Evolutionary conservation across 1,140 invertebrate genomes (phyloP).

Genomic region (Bombus ignitus): DNA sequence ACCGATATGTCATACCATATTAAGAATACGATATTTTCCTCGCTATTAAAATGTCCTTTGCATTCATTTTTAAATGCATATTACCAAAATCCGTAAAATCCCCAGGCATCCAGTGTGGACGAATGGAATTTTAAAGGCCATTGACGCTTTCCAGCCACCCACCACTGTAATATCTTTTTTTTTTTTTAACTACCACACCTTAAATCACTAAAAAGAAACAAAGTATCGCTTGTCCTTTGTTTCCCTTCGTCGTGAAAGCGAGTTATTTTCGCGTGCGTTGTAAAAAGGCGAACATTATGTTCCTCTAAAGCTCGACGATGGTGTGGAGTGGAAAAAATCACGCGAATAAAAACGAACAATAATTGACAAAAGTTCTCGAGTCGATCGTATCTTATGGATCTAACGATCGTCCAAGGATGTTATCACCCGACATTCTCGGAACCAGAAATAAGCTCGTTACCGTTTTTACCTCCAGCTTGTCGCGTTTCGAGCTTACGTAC

Average conservation of each 20-base stretch:
- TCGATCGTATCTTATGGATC: background rate
- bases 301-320: background rate
- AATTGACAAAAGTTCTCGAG: conserved; percentile 6
- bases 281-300: background rate
- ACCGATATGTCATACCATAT: background rate
- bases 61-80: background rate
- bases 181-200: background rate
- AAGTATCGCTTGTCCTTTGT: conserved; percentile 6
- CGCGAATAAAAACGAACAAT: background rate
- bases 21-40: background rate
- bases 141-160: background rate
- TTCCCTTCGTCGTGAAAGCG: background rate
- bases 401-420: background rate
- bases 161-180: background rate
- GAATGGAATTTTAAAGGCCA: background rate
- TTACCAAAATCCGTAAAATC: background rate
- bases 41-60: background rate
- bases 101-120: background rate
- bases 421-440: background rate
- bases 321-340: background rate
- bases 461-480: conserved; percentile 16
- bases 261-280: background rate
- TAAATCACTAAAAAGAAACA: background rate
- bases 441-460: conserved; percentile 15
- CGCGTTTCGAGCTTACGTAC: background rate